Evolutionary conservation across 2,888 invertebrate genomes (phyloP).

Genomic region (Stenoptilia bipunctidactyla): DNA sequence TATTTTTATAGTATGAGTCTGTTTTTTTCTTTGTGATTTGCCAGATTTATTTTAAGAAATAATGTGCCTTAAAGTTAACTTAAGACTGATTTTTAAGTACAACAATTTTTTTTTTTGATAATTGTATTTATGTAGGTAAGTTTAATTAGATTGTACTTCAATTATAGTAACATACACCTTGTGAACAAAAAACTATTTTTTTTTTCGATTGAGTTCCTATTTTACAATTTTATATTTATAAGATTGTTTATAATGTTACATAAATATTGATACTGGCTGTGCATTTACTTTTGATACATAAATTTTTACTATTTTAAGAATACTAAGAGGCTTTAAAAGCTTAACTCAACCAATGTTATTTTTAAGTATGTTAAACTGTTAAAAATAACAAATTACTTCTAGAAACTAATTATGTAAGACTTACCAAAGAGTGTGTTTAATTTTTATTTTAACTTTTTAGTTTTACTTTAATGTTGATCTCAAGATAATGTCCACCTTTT

Average conservation of each 20-base stretch:
- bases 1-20: slow-evolving; percentile 8
- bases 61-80: slow-evolving; percentile 11
- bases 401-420: too few relatives aligned
- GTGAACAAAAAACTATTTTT: neutral
- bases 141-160: neutral
- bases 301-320: slow-evolving; percentile 11
- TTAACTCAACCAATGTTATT: slow-evolving; percentile 9
- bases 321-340: slow-evolving; percentile 10
- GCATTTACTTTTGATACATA: slow-evolving; percentile 5
- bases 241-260: slow-evolving; percentile 4
- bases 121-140: slow-evolving; percentile 4
- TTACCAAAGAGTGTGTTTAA: too few relatives aligned
- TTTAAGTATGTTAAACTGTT: slow-evolving; percentile 8
- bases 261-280: slow-evolving; percentile 5
- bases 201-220: neutral
- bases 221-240: slow-evolving; percentile 3
- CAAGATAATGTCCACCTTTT: slow-evolving; percentile 4
- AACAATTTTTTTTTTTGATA: slow-evolving; percentile 10
- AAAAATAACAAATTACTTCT: slow-evolving; percentile 5
- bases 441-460: too few relatives aligned
- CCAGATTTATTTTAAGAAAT: slow-evolving; percentile 4
- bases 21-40: slow-evolving; percentile 8
- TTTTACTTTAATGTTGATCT: slow-evolving; percentile 6
- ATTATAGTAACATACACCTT: too few relatives aligned
- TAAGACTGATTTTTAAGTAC: slow-evolving; percentile 10